Conservation (phyloP, 2,888 invertebrate genomes). For the Diloba caeruleocephala region DNA sequence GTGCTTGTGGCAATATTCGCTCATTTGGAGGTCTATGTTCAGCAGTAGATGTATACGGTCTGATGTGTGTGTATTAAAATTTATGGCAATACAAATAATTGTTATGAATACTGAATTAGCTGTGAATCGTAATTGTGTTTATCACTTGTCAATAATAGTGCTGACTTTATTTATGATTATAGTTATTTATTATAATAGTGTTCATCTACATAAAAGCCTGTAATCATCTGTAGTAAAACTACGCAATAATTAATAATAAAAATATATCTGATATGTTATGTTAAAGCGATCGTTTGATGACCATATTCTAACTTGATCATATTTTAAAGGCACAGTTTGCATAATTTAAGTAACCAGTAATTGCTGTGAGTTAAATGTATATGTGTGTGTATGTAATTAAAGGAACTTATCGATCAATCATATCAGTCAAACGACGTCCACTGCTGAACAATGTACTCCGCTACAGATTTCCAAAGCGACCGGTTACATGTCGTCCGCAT, state of each 20-base stretch:
- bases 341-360: constrained; percentile 5
- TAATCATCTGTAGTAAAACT: constrained; percentile 41
- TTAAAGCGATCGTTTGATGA: constrained; percentile 12
- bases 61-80: no score
- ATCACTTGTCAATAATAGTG: constrained; percentile 41
- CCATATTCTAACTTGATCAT: constrained; percentile 10
- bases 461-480: no score
- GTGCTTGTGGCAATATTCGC: no score
- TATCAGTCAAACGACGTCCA: no score
- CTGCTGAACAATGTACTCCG: no score
- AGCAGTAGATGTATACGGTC: no score
- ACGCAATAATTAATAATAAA: constrained; percentile 31
- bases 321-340: constrained; percentile 1
- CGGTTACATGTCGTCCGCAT: no score
- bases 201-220: constrained; percentile 45
- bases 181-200: constrained; percentile 39
- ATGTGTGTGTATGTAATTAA: no score
- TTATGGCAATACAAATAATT: constrained; percentile 44
- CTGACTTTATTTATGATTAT: constrained; percentile 41
- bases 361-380: no score
- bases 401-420: no score
- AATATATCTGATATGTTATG: constrained; percentile 17
- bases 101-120: constrained; percentile 41
- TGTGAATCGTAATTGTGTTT: constrained; percentile 43
- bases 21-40: no score